A percentile compares a stretch with the other conserved stretches of the same genome.
These are phyloP conservation scores for Poeciliopsis gracilis DNA, from an alignment of 2,797 vertebrate species.

Conservation along the genomic window DNA sequence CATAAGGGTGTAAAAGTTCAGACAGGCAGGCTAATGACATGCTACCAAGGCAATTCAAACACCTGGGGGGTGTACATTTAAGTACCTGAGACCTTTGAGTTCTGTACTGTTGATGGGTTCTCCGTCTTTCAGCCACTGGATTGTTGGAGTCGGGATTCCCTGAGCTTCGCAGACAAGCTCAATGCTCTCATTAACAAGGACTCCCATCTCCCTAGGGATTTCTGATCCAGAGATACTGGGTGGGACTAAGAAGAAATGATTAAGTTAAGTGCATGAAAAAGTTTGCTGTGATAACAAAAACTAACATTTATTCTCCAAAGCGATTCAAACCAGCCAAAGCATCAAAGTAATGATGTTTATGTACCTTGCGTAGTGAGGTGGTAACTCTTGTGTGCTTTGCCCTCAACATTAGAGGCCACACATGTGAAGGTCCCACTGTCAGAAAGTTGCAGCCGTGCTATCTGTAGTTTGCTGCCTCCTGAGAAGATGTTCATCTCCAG, in stretches of 20 bases:
- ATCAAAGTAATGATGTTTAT: neutral
- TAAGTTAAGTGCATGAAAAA: slow-evolving; percentile 22
- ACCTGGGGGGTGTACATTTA: neutral
- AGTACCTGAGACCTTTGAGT: slow-evolving; percentile 83
- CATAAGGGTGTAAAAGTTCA: neutral
- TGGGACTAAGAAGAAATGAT: slow-evolving; percentile 82
- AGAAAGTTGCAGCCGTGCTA: slow-evolving; percentile 86
- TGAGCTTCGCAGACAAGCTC: slow-evolving; percentile 85
- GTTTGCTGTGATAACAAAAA: neutral
- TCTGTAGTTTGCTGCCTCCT: slow-evolving; percentile 92
- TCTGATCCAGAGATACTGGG: slow-evolving; percentile 91
- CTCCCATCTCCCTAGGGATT: slow-evolving; percentile 87
- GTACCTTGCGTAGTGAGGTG: slow-evolving; percentile 90
- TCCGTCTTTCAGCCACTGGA: slow-evolving; percentile 94
- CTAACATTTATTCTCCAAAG: neutral
- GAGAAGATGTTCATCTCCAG: slow-evolving; percentile 93
- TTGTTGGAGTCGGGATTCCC: slow-evolving; percentile 84
- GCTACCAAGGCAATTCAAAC: neutral
- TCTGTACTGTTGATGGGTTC: slow-evolving; percentile 72
- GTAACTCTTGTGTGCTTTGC: slow-evolving; percentile 89
- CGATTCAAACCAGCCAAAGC: neutral
- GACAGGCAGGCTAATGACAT: neutral
- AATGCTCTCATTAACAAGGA: slow-evolving; percentile 86
- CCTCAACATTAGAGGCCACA: slow-evolving; percentile 90
- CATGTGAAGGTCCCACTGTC: slow-evolving; percentile 91